Evolutionary conservation across 2,888 invertebrate species (phyloP).

Genomic region (Spilarctia lutea): DNA sequence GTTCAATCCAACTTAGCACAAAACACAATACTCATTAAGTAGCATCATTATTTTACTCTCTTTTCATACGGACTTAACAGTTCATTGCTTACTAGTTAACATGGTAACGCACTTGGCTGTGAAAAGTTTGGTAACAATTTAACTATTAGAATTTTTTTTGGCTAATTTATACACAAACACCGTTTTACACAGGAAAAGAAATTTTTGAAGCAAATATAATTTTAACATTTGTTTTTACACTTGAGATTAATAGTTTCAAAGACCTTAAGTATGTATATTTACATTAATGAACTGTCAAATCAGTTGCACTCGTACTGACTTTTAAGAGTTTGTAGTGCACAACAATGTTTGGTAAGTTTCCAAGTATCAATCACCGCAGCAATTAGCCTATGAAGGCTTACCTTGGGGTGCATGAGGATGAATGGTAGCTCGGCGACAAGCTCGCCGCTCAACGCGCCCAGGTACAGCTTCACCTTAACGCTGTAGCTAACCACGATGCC

Average conservation of each 20-base stretch:
- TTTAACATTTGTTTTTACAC: not conserved
- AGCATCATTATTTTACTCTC: not conserved
- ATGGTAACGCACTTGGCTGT: not conserved
- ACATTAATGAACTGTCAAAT: not conserved
- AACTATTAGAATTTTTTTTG: not conserved
- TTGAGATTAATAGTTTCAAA: not conserved
- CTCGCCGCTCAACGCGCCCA: slow-evolving; percentile 97
- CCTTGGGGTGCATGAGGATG: slow-evolving; percentile 96
- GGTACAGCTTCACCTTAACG: slow-evolving; percentile 96
- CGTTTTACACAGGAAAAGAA: not conserved
- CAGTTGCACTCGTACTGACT: not conserved
- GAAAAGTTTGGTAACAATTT: not conserved
- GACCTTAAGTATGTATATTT: not conserved
- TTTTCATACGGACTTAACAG: not conserved
- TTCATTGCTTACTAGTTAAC: not conserved
- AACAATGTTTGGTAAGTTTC: not conserved
- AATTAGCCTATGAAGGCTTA: slow-evolving; percentile 54
- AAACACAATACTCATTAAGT: not conserved
- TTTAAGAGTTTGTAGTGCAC: not conserved
- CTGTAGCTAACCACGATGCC: slow-evolving; percentile 98
- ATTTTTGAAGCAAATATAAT: not conserved
- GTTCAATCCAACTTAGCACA: not conserved
- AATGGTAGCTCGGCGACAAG: slow-evolving; percentile 96
- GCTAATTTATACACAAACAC: not conserved
- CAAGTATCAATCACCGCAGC: not conserved